Evolutionary conservation across 1,140 invertebrate species (phyloP).

Genomic region (fruit fly (Drosophila melanogaster)): Release_6_plus_ISO1_MT NT_033777.3:8757501-8758000

Average conservation of each 20-base stretch:
- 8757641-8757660: conserved; percentile 18
- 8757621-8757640: conserved; percentile 8
- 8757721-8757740: background rate
- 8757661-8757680: conserved; percentile 22
- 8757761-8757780: conserved; percentile 56
- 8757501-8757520: conserved; percentile 40
- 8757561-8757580: conserved; percentile 53
- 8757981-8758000: background rate
- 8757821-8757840: conserved; percentile 7
- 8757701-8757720: conserved; percentile 24
- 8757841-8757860: too few species aligned
- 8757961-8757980: background rate
- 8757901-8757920: too few species aligned
- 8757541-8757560: conserved; percentile 50
- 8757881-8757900: too few species aligned
- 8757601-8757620: conserved; percentile 70
- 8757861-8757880: too few species aligned
- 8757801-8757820: conserved; percentile 36
- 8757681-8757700: conserved; percentile 67
- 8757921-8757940: too few species aligned
- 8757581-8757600: conserved; percentile 15
- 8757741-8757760: conserved; percentile 5
- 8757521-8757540: conserved; percentile 21
- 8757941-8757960: too few species aligned
- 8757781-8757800: conserved; percentile 44